A percentile compares a stretch with the other conserved stretches of the same genome.
Evolutionary conservation across 1,140 invertebrate genomes (phyloP).

Genomic region (Drosophila erecta): DNA sequence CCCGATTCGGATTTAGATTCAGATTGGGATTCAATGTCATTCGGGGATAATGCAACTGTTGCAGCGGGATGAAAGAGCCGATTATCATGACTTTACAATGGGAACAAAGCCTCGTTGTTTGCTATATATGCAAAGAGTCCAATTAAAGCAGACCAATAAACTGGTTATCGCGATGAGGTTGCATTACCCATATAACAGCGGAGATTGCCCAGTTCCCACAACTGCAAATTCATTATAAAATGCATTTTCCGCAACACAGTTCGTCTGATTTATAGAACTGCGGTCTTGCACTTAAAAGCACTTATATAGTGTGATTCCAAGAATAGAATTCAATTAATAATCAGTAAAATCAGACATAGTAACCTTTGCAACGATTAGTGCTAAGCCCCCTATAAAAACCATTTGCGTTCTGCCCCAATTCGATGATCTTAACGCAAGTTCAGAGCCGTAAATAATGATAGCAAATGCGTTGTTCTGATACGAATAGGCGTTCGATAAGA

Average conservation of each 20-base stretch:
- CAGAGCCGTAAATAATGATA: conserved; percentile 27
- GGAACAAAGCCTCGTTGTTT: conserved; percentile 7
- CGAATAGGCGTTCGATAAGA: conserved; percentile 23
- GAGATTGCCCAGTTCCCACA: not conserved
- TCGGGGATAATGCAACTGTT: conserved; percentile 15
- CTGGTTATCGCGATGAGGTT: not conserved
- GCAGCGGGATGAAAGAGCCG: not conserved
- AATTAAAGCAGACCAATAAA: conserved; percentile 19
- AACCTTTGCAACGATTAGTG: conserved; percentile 19
- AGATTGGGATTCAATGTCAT: conserved; percentile 35
- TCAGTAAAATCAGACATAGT: conserved; percentile 8
- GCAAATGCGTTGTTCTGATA: conserved; percentile 25
- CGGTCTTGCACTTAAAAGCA: not conserved
- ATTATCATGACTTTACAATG: conserved; percentile 4
- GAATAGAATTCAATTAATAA: conserved; percentile 23
- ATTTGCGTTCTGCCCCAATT: conserved; percentile 39
- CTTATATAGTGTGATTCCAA: not conserved
- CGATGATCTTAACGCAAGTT: conserved; percentile 10
- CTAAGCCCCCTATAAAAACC: conserved; percentile 18
- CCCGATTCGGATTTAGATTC: conserved; percentile 13
- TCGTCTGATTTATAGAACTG: not conserved
- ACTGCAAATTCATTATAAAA: not conserved
- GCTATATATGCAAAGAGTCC: not conserved
- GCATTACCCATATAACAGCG: not conserved
- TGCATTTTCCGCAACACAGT: conserved; percentile 12